Percentiles rank a stretch among this genome's conserved stretches.
These are phyloP conservation scores for Carassius carassius DNA, from an alignment of 2,113 vertebrate species.

Conservation along the genomic window DNA sequence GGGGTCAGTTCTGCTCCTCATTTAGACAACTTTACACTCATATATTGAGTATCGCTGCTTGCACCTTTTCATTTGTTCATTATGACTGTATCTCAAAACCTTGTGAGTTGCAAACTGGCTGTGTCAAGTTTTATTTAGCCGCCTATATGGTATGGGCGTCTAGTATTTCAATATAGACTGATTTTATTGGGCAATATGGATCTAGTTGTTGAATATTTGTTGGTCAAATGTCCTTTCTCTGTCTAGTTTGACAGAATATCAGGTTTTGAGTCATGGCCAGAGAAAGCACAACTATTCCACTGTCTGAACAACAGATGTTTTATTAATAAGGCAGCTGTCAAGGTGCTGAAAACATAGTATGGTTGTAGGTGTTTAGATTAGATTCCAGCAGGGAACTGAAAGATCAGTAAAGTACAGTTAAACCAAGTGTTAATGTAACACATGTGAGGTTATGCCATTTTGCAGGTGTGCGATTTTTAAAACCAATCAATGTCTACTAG, in stretches of 20 bases:
- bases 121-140: not conserved
- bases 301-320: too few species aligned
- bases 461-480: not conserved
- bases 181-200: not conserved
- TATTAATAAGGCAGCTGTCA: not conserved
- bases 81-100: not conserved
- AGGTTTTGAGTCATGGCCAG: not conserved
- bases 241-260: not conserved
- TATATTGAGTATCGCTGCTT: not conserved
- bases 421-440: too few species aligned
- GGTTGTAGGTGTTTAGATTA: not conserved
- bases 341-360: not conserved
- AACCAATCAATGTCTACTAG: too few species aligned
- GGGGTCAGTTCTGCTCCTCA: slow-evolving; percentile 80
- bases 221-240: not conserved
- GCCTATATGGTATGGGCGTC: not conserved
- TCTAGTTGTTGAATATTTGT: not conserved
- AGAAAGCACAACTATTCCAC: not conserved
- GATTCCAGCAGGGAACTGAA: not conserved
- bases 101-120: not conserved
- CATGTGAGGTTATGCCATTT: not conserved
- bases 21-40: not conserved
- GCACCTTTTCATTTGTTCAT: too few species aligned
- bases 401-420: too few species aligned
- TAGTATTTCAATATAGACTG: not conserved